Conservation (phyloP, 35 echinoderm and acorn worm species). For the Strongylocentrotus purpuratus region DNA sequence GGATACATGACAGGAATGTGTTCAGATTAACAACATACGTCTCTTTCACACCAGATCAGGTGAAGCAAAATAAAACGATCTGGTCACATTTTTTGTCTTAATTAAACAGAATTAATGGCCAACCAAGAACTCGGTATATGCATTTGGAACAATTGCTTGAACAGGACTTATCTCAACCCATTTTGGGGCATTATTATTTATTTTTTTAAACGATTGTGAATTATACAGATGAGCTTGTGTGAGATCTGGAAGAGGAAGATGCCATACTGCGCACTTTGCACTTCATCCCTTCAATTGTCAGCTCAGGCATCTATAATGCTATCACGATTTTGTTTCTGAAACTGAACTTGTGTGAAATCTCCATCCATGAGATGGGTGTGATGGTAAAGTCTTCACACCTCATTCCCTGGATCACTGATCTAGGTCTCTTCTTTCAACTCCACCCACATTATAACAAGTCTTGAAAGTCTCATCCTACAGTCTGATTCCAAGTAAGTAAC, state of each 20-base stretch:
- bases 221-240: neutral
- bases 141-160: neutral
- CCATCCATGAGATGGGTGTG: neutral
- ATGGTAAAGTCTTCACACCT: neutral
- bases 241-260: neutral
- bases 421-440: neutral
- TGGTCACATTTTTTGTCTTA: no score
- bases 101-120: neutral
- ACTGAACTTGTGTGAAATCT: neutral
- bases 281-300: neutral
- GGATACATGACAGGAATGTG: neutral
- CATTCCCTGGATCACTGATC: neutral
- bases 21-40: neutral
- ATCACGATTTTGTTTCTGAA: neutral
- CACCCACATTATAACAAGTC: neutral
- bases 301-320: neutral
- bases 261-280: neutral
- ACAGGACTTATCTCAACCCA: neutral
- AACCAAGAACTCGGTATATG: neutral
- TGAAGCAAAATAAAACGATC: neutral
- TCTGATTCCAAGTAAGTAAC: neutral
- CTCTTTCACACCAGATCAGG: neutral
- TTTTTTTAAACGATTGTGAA: neutral
- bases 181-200: neutral
- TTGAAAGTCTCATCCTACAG: neutral